Conservation (phyloP, 2,888 invertebrate genomes). For the Cybosia mesomella region DNA sequence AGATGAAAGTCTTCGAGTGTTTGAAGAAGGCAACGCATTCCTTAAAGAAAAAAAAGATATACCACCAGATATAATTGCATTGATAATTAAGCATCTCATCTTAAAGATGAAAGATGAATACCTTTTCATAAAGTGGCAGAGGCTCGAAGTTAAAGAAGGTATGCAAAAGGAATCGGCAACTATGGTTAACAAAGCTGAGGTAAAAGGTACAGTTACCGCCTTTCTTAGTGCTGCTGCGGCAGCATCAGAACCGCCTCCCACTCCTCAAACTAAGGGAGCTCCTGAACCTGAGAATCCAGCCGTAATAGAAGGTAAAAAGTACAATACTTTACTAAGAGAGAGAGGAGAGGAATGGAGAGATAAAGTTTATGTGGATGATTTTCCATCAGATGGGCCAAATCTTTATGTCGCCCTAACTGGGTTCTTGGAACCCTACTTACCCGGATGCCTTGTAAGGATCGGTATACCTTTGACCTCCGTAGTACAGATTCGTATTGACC, state of each 20-base stretch:
- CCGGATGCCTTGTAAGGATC: slow-evolving; percentile 68
- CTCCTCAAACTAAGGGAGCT: slow-evolving; percentile 43
- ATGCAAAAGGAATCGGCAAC: slow-evolving; percentile 72
- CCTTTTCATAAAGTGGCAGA: slow-evolving; percentile 74
- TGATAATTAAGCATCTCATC: slow-evolving; percentile 79
- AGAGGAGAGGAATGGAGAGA: slow-evolving; percentile 87
- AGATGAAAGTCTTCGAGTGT: slow-evolving; percentile 74
- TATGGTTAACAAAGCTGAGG: slow-evolving; percentile 72
- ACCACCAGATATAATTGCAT: slow-evolving; percentile 74
- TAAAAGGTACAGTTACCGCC: slow-evolving; percentile 64
- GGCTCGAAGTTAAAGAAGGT: slow-evolving; percentile 73
- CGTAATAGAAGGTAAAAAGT: slow-evolving; percentile 72
- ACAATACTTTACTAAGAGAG: slow-evolving; percentile 79
- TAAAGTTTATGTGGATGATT: slow-evolving; percentile 84
- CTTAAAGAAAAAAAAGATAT: slow-evolving; percentile 77
- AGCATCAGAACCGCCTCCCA: slow-evolving; percentile 47
- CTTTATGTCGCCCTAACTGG: slow-evolving; percentile 85
- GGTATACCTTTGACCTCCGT: slow-evolving; percentile 76
- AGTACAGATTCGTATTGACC: slow-evolving; percentile 77
- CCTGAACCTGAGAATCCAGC: slow-evolving; percentile 33
- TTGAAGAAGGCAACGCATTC: slow-evolving; percentile 77
- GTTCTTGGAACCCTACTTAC: slow-evolving; percentile 74
- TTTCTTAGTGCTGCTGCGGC: slow-evolving; percentile 49
- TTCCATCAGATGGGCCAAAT: slow-evolving; percentile 83
- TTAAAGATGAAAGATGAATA: slow-evolving; percentile 81